phyloP scores from a whole-genome alignment of 2,888 invertebrate genomes.

The Tachystola acroxantha region DNA sequence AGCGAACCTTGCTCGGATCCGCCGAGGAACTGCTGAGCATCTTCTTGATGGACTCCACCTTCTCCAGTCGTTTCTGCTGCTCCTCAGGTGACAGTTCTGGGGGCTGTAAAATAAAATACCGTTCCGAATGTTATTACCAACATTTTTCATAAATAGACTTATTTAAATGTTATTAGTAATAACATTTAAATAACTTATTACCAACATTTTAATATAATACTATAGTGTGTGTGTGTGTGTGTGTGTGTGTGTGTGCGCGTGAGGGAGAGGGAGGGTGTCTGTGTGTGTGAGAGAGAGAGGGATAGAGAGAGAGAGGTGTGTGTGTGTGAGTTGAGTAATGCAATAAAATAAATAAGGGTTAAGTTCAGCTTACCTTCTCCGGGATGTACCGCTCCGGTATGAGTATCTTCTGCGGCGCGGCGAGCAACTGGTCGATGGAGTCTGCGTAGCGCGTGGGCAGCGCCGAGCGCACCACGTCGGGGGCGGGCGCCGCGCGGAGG shows the following conservation, averaged over 20 bases:
- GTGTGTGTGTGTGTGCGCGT: too few relatives aligned
- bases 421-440: slow-evolving; percentile 91
- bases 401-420: slow-evolving; percentile 92
- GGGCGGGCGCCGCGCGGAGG: slow-evolving; percentile 83
- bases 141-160: background rate
- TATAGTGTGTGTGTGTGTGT: too few relatives aligned
- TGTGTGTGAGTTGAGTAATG: too few relatives aligned
- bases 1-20: slow-evolving; percentile 66
- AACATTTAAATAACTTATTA: too few relatives aligned
- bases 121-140: background rate
- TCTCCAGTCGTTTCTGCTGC: slow-evolving; percentile 88
- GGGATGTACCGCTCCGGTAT: slow-evolving; percentile 96
- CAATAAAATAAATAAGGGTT: too few relatives aligned
- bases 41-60: slow-evolving; percentile 94
- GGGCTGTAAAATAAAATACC: slow-evolving; percentile 58
- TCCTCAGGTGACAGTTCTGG: slow-evolving; percentile 92
- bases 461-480: slow-evolving; percentile 92
- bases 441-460: slow-evolving; percentile 84
- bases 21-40: slow-evolving; percentile 87
- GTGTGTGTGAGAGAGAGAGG: too few relatives aligned
- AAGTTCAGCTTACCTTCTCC: slow-evolving; percentile 81
- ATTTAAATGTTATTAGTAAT: background rate
- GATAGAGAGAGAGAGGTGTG: too few relatives aligned
- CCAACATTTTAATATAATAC: too few relatives aligned
- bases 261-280: too few relatives aligned